Conservation (phyloP, 2,888 invertebrate genomes). For the Drosophila peninsularis region DNA sequence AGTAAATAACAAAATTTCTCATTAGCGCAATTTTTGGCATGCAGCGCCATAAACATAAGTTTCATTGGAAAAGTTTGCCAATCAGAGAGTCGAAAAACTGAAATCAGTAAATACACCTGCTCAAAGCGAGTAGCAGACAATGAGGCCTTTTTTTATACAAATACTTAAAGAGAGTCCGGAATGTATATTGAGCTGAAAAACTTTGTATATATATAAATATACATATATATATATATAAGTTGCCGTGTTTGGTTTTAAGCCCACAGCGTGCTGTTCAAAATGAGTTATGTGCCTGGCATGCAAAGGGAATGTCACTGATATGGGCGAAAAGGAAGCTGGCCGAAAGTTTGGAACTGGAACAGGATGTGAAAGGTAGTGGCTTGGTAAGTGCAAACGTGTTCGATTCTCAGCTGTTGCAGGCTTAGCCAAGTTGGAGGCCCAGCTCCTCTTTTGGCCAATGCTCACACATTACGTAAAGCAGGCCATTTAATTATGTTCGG, state of each 20-base stretch:
- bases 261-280: conserved; percentile 37
- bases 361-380: conserved; percentile 17
- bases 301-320: conserved; percentile 40
- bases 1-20: conserved; percentile 21
- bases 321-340: conserved; percentile 22
- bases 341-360: conserved; percentile 47
- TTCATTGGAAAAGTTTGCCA: conserved; percentile 54
- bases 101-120: conserved; percentile 27
- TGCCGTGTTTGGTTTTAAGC: conserved; percentile 37
- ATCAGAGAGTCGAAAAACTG: conserved; percentile 25
- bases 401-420: conserved; percentile 60
- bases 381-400: conserved; percentile 57
- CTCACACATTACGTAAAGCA: conserved; percentile 48
- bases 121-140: conserved; percentile 17
- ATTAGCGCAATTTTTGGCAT: conserved; percentile 23
- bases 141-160: conserved; percentile 6
- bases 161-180: conserved; percentile 13
- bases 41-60: conserved; percentile 24
- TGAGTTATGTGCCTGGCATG: conserved; percentile 71
- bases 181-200: conserved; percentile 26
- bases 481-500: conserved; percentile 66
- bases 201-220: conserved; percentile 24
- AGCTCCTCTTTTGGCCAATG: conserved; percentile 30
- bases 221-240: conserved; percentile 7
- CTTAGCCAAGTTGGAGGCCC: conserved; percentile 36